These are phyloP conservation scores for Delia radicum DNA, from an alignment of 1,140 invertebrate species.

Conservation along the genomic window DNA sequence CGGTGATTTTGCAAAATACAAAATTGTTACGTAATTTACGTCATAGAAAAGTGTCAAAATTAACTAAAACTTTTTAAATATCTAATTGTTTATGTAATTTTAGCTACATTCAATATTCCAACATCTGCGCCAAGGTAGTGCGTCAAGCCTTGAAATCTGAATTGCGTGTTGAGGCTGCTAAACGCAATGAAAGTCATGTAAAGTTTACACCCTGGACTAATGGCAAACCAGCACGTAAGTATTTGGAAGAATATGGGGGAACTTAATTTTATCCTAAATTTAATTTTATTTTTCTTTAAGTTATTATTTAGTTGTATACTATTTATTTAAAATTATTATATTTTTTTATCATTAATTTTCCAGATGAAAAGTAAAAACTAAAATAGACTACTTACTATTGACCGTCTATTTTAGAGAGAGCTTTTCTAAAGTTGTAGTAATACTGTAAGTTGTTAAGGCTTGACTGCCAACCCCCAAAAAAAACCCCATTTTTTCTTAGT, in stretches of 20 bases:
- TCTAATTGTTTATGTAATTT: slow-evolving; percentile 38
- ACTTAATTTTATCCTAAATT: background rate
- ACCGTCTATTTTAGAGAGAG: background rate
- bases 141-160: slow-evolving; percentile 77
- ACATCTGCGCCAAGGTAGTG: slow-evolving; percentile 80
- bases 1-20: slow-evolving; percentile 27
- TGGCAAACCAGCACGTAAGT: slow-evolving; percentile 82
- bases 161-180: slow-evolving; percentile 69
- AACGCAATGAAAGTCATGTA: slow-evolving; percentile 72
- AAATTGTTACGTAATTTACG: slow-evolving; percentile 42
- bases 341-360: slow-evolving; percentile 24
- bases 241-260: slow-evolving; percentile 18
- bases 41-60: slow-evolving; percentile 5
- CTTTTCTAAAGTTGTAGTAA: background rate
- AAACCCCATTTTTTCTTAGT: no score
- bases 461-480: background rate
- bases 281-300: background rate
- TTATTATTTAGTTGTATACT: background rate
- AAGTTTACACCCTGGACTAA: slow-evolving; percentile 83
- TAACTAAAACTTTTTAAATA: background rate
- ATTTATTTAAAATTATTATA: slow-evolving; percentile 9
- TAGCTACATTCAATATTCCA: slow-evolving; percentile 92
- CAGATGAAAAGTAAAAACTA: slow-evolving; percentile 44
- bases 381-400: background rate
- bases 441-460: background rate